Evolutionary conservation across 2,113 vertebrate genomes (phyloP).

Genomic region (Menidia beryllina): DNA sequence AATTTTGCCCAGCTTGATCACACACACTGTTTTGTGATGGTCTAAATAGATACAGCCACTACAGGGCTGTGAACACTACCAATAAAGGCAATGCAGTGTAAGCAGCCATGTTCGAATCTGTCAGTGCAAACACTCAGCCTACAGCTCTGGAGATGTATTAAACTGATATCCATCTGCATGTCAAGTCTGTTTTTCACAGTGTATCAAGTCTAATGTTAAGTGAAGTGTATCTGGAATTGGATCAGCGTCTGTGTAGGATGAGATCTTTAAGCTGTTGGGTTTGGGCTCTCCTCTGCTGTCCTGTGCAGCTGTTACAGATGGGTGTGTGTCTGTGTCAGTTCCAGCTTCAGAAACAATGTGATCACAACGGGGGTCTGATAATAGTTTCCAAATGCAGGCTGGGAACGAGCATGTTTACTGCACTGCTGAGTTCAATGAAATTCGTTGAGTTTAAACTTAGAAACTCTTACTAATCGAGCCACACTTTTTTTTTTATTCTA

Average conservation of each 20-base stretch:
- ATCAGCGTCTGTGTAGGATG: conserved; percentile 26
- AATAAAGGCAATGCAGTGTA: conserved; percentile 77
- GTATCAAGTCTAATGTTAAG: conserved; percentile 47
- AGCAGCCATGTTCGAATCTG: conserved; percentile 49
- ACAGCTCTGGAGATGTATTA: conserved; percentile 58
- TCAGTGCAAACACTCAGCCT: conserved; percentile 48
- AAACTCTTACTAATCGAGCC: not conserved
- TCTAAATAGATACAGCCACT: conserved; percentile 69
- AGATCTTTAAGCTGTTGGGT: conserved; percentile 57
- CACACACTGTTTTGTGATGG: conserved; percentile 58
- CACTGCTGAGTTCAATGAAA: conserved; percentile 9
- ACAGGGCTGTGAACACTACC: conserved; percentile 77
- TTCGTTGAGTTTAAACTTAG: not conserved
- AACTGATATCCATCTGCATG: conserved; percentile 36
- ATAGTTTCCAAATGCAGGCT: conserved; percentile 67
- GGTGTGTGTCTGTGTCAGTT: conserved; percentile 34
- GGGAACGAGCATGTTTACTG: conserved; percentile 43
- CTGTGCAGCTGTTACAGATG: conserved; percentile 61
- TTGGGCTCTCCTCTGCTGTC: conserved; percentile 52
- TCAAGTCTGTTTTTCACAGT: conserved; percentile 26
- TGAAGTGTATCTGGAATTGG: conserved; percentile 24
- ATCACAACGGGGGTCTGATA: conserved; percentile 63
- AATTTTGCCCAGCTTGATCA: not conserved
- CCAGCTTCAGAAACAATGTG: conserved; percentile 45
- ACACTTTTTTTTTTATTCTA: not conserved